Conservation (phyloP, 2,797 vertebrate genomes). For the Anniella stebbinsi region DNA sequence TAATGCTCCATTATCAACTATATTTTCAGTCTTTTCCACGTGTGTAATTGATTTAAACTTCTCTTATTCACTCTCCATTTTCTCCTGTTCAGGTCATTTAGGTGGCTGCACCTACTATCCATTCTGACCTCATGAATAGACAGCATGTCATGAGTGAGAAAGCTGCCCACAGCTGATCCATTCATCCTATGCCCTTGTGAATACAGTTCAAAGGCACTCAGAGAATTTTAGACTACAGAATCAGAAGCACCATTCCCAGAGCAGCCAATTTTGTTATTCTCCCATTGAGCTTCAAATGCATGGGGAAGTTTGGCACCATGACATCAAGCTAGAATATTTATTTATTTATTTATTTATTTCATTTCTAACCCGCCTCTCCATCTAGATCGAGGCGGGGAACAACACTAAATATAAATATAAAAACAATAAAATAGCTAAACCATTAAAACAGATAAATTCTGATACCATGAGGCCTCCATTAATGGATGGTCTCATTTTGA, state of each 20-base stretch:
- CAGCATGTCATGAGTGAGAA: not conserved
- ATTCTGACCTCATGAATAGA: constrained; percentile 19
- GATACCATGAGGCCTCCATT: not conserved
- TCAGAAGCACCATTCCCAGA: not conserved
- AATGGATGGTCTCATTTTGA: not conserved
- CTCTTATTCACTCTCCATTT: constrained; percentile 8
- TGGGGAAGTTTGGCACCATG: not conserved
- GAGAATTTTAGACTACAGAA: constrained; percentile 18
- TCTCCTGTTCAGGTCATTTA: not conserved
- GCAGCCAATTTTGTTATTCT: not conserved
- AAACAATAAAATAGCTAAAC: too few species aligned
- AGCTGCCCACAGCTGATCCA: not conserved
- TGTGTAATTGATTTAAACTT: not conserved
- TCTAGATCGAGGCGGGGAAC: too few species aligned
- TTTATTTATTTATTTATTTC: too few species aligned
- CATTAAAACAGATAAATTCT: too few species aligned
- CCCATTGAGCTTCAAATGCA: not conserved
- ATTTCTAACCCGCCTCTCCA: too few species aligned
- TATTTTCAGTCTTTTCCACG: not conserved
- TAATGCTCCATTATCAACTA: not conserved
- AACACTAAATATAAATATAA: too few species aligned
- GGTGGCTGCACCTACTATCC: not conserved
- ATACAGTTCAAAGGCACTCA: constrained; percentile 11
- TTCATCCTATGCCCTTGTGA: not conserved
- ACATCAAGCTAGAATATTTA: not conserved